phyloP scores from a whole-genome alignment of 2,888 invertebrate genomes.

The Anoncus sp. region DNA sequence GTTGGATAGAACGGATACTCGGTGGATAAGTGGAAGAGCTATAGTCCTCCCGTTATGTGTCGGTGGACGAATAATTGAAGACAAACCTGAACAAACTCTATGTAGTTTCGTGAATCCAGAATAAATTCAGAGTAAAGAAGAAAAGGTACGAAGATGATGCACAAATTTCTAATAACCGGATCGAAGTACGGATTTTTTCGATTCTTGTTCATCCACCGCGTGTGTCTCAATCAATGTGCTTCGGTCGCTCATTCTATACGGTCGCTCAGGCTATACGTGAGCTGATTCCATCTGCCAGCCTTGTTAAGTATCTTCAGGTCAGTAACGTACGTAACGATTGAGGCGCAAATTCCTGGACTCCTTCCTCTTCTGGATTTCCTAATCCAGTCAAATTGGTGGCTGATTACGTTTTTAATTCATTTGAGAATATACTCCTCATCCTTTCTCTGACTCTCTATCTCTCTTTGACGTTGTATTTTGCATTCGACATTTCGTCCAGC shows the following conservation, averaged over 20 bases:
- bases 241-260: too few species aligned
- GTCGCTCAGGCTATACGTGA: too few species aligned
- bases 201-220: too few species aligned
- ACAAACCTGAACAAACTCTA: too few species aligned
- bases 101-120: too few species aligned
- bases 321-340: slow-evolving; percentile 30
- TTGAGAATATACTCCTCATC: slow-evolving; percentile 30
- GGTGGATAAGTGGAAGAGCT: background rate
- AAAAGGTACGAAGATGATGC: too few species aligned
- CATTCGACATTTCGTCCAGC: background rate
- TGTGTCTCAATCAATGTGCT: too few species aligned
- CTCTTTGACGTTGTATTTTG: slow-evolving; percentile 10
- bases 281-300: background rate
- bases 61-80: background rate
- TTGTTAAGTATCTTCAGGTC: background rate
- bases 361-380: slow-evolving; percentile 3
- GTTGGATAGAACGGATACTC: background rate
- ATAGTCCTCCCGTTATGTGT: background rate
- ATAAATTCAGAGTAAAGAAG: too few species aligned
- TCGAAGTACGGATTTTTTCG: background rate
- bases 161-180: background rate
- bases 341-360: slow-evolving; percentile 18
- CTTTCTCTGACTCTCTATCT: slow-evolving; percentile 1
- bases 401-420: slow-evolving; percentile 41
- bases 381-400: slow-evolving; percentile 39